Conservation (phyloP, 2,888 invertebrate species). For the Hemithea aestivaria region DNA sequence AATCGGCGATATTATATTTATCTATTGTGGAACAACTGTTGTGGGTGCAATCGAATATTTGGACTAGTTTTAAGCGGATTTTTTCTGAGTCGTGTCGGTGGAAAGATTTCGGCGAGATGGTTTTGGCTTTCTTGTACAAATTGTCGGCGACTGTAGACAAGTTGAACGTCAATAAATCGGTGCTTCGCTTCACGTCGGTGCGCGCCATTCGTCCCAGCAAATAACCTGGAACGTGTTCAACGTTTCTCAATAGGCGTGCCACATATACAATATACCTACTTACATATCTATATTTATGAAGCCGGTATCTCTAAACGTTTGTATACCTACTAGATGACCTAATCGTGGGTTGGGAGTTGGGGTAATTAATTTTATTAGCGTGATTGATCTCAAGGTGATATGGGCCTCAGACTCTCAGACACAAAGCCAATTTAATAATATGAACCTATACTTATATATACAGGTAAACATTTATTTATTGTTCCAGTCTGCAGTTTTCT, state of each 20-base stretch:
- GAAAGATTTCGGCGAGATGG: conserved; percentile 55
- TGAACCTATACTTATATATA: too few relatives aligned
- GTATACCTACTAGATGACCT: too few relatives aligned
- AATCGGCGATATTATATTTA: conserved; percentile 51
- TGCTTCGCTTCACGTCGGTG: conserved; percentile 43
- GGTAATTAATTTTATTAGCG: too few relatives aligned
- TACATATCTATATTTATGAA: too few relatives aligned
- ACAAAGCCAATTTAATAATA: too few relatives aligned
- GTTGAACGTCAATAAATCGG: conserved; percentile 53
- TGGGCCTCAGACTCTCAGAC: too few relatives aligned
- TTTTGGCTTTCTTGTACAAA: conserved; percentile 56
- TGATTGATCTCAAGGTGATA: too few relatives aligned
- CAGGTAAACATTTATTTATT: too few relatives aligned
- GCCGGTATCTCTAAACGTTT: too few relatives aligned
- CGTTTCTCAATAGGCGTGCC: not conserved
- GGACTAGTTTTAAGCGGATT: conserved; percentile 46
- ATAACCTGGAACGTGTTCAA: conserved; percentile 51
- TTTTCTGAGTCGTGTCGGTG: conserved; percentile 54
- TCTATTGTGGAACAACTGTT: conserved; percentile 40
- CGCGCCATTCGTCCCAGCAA: conserved; percentile 58
- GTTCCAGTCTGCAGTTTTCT: too few relatives aligned
- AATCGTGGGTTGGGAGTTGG: too few relatives aligned
- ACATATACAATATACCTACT: too few relatives aligned
- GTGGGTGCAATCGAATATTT: conserved; percentile 52
- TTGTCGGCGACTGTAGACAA: conserved; percentile 50